Evolutionary conservation across 2,113 vertebrate species (phyloP).

Genomic region (Anhinga rufa): DNA sequence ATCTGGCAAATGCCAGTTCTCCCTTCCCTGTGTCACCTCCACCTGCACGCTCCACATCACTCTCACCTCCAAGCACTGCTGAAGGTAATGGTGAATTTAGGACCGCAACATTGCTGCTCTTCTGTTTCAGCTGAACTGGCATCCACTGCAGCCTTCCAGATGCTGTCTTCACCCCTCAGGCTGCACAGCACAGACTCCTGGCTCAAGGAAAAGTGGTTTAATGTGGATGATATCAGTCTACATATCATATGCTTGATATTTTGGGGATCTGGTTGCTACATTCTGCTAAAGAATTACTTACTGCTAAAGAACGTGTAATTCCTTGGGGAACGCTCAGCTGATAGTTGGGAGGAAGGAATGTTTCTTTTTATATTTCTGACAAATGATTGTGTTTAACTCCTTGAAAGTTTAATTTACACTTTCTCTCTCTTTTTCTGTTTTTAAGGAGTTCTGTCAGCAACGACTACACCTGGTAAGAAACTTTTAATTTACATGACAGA

Average conservation of each 20-base stretch:
- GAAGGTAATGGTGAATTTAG: not conserved
- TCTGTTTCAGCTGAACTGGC: not conserved
- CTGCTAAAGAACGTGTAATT: not conserved
- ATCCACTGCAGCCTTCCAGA: not conserved
- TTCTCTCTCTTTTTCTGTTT: not conserved
- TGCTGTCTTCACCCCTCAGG: not conserved
- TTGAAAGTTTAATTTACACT: not conserved
- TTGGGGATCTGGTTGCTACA: not conserved
- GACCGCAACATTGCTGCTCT: not conserved
- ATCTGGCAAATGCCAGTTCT: not conserved
- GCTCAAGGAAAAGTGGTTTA: not conserved
- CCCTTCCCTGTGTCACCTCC: not conserved
- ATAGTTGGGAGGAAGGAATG: not conserved
- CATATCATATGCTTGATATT: not conserved
- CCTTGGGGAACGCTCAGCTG: not conserved
- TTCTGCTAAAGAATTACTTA: not conserved
- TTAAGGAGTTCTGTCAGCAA: rapidly evolving
- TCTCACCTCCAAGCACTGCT: not conserved
- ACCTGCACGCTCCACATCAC: not conserved
- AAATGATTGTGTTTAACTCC: not conserved
- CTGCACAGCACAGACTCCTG: not conserved
- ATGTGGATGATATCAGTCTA: not conserved
- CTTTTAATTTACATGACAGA: not conserved
- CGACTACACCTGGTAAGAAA: conserved; percentile 16
- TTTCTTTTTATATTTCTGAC: not conserved